Conservation (phyloP, 64 coral and sea anemone species). For the Montipora foliosa region DNA sequence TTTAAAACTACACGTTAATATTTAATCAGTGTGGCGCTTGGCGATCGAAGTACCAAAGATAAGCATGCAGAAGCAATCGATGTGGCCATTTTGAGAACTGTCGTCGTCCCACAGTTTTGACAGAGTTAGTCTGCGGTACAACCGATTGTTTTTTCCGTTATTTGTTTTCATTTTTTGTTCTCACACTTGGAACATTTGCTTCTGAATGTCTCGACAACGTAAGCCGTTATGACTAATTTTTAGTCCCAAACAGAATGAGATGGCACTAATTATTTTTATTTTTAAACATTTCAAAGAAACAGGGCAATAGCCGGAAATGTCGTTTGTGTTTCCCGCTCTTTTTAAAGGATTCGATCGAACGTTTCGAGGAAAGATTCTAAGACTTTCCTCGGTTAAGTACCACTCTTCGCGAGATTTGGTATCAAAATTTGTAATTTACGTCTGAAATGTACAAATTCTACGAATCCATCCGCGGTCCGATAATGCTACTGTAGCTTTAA, state of each 20-base stretch:
- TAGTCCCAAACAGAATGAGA: too few relatives aligned
- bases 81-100: too few relatives aligned
- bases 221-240: too few relatives aligned
- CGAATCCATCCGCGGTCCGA: neutral
- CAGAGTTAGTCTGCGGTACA: too few relatives aligned
- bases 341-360: neutral
- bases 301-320: neutral
- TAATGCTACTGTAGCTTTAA: too few relatives aligned
- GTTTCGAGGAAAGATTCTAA: neutral
- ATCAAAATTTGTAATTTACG: neutral
- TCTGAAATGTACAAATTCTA: neutral
- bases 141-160: neutral
- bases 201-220: neutral
- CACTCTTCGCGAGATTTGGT: neutral
- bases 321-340: neutral
- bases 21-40: neutral
- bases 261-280: too few relatives aligned
- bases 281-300: neutral
- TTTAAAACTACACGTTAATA: conserved; percentile 17
- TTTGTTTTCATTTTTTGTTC: neutral
- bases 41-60: neutral
- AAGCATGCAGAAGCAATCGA: too few relatives aligned
- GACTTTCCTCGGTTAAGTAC: too few relatives aligned
- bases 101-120: too few relatives aligned
- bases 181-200: neutral